Evolutionary conservation across 2,113 vertebrate genomes (phyloP), one percentile per base, ranked within the genome.

Genomic region (Gavialis gangeticus): DNA sequence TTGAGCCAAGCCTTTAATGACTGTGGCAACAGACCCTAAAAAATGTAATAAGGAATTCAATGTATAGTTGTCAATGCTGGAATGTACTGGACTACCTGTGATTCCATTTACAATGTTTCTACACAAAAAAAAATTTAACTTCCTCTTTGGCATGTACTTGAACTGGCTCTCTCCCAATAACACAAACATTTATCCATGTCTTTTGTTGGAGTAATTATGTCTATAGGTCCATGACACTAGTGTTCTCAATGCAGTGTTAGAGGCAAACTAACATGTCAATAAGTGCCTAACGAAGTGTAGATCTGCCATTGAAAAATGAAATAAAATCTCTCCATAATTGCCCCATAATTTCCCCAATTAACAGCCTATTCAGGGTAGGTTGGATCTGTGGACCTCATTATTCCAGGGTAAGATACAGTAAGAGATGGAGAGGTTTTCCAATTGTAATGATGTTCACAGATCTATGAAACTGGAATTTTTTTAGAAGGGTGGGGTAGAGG

Each of bases 1-100:
- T 22, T 46, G 46, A 9, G 46, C 46, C 46, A 46, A 46, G 46
- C 46, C 6, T 22, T 71, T 46, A 71, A 12, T 27, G 2, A 64
- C 2, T 2, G n/a, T 90, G 56, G 1, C 28, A 10, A 4, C 0
- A 2, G 21, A 1, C 6, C 81, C 7, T 18, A 55, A 16, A 30
- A 79, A 62, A 71, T 2, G 34, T n/a, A 15, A 22, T 55, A 18
- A 6, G 30, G 62, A 6, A 3, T 71, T 80, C 1, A 0, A 6
- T 59, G 5, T 0, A 0, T 27, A 34, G 28, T 25, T 91, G 3
- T 54, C 37, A 77, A 27, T 12, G 46, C 46, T 46, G 9, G 46
- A 46, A 46, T 46, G 46, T 46, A 46, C 46, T 46, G 46, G 46
- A 46, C 46, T 46, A 46, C 46, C 46, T 46, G 46, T 37, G 37